Evolutionary conservation across 2,888 invertebrate species (phyloP).

Genomic region (Pachymerium ferrugineum): DNA sequence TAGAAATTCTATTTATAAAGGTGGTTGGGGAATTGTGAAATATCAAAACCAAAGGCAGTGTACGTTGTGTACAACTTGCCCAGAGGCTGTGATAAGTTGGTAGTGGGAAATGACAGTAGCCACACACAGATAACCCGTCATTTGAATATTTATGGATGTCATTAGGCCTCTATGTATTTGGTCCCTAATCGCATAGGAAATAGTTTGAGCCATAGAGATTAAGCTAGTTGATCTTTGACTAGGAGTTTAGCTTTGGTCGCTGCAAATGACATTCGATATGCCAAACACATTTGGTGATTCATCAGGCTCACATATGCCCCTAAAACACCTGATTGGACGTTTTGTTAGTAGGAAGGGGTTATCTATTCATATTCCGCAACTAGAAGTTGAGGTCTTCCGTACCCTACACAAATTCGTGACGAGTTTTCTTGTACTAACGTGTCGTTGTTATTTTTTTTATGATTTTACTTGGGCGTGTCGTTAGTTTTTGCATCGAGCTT

Average conservation of each 20-base stretch:
- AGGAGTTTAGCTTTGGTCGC: background rate
- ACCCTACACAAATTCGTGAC: background rate
- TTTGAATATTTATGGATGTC: constrained; percentile 12
- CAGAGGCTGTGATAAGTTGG: background rate
- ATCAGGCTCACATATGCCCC: background rate
- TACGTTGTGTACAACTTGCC: background rate
- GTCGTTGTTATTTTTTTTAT: background rate
- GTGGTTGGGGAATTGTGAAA: no score
- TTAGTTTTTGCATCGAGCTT: constrained; percentile 27
- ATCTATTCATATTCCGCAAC: no score
- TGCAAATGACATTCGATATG: background rate
- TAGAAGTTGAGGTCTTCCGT: background rate
- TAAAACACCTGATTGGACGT: constrained; percentile 1
- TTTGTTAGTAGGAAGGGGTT: no score
- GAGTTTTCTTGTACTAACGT: background rate
- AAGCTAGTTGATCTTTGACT: background rate
- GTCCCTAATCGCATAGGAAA: background rate
- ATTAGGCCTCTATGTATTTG: constrained; percentile 12
- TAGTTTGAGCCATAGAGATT: constrained; percentile 14
- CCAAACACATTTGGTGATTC: background rate
- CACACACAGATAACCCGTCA: background rate
- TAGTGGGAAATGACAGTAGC: background rate
- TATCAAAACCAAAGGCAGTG: no score
- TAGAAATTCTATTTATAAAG: no score
- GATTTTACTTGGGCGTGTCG: constrained; percentile 17